Evolutionary conservation across 2,888 invertebrate species (phyloP).

Genomic region (Caenorhabditis auriculariae): DNA sequence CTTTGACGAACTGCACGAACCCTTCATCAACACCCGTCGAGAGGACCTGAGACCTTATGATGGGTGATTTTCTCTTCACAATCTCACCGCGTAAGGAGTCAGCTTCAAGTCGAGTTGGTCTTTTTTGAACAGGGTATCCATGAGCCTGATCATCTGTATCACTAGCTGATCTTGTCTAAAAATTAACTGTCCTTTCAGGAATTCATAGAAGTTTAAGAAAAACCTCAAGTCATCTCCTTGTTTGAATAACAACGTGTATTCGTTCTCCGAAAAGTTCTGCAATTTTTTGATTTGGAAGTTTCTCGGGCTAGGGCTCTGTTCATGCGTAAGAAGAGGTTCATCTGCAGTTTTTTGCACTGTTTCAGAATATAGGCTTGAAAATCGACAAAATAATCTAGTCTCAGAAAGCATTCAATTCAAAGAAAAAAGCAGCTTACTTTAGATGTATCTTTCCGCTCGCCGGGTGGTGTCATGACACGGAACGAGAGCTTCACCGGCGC

Average conservation of each 20-base stretch:
- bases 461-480: conserved; percentile 26
- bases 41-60: conserved; percentile 73
- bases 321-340: too few relatives aligned
- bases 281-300: neutral
- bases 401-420: too few relatives aligned
- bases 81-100: conserved; percentile 35
- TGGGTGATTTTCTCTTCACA: neutral
- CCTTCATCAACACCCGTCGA: conserved; percentile 95
- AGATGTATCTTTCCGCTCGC: too few relatives aligned
- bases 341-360: too few relatives aligned
- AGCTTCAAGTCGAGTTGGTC: conserved; percentile 91
- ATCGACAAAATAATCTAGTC: too few relatives aligned
- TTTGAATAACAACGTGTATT: conserved; percentile 94
- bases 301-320: too few relatives aligned
- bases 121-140: conserved; percentile 86
- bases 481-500: conserved; percentile 93
- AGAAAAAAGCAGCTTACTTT: too few relatives aligned
- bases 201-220: neutral
- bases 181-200: neutral
- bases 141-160: conserved; percentile 93
- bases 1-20: conserved; percentile 92
- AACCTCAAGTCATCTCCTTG: conserved; percentile 85
- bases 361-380: too few relatives aligned
- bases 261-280: too few relatives aligned
- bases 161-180: conserved; percentile 90